A percentile compares a stretch with the other conserved stretches of the same genome.
phyloP scores from a whole-genome alignment of 2,797 vertebrate genomes.

The Sorex maritimensis region DNA sequence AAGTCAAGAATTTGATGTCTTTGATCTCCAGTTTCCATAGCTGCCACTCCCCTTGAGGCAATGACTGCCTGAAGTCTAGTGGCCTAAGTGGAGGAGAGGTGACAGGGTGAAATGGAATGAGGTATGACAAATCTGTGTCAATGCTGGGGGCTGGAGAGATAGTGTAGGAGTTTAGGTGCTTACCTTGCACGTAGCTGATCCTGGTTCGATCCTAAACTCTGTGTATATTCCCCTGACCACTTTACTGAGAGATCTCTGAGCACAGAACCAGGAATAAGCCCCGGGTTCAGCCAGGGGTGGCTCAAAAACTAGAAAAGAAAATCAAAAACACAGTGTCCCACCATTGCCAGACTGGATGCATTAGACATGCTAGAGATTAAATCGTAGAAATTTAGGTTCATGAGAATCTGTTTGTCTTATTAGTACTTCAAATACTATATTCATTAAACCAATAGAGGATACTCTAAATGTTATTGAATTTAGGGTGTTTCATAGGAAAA shows the following conservation, averaged over 20 bases:
- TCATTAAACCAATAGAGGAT: not conserved
- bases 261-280: too few species aligned
- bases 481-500: not conserved
- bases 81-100: constrained; percentile 54
- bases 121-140: not conserved
- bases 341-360: constrained; percentile 22
- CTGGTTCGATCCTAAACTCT: too few species aligned
- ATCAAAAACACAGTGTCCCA: not conserved
- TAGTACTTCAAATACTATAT: not conserved
- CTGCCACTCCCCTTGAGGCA: not conserved
- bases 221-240: too few species aligned
- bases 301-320: too few species aligned
- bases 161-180: too few species aligned
- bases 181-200: too few species aligned
- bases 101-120: constrained; percentile 41
- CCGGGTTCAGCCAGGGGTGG: too few species aligned
- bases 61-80: not conserved
- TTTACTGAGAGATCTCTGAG: too few species aligned
- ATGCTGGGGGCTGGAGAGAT: not conserved
- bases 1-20: constrained; percentile 53
- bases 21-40: constrained; percentile 36
- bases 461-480: not conserved
- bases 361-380: not conserved
- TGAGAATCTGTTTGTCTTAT: not conserved
- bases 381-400: not conserved